These are phyloP conservation scores for Perca flavescens DNA, from an alignment of 2,113 vertebrate species.

Conservation along the genomic window DNA sequence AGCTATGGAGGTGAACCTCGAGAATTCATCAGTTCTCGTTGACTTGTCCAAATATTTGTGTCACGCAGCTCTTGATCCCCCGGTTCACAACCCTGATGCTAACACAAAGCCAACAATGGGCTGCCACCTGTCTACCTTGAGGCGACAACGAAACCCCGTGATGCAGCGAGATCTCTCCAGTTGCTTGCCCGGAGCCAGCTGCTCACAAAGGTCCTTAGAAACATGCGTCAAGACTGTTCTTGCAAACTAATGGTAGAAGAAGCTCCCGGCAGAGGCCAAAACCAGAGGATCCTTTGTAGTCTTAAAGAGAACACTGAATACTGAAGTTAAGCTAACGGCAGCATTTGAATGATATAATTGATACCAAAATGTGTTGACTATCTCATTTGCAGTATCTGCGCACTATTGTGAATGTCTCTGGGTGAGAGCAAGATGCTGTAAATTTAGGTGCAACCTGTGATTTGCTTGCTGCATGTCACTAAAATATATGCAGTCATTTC, in stretches of 20 bases:
- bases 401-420: not conserved
- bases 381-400: not conserved
- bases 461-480: not conserved
- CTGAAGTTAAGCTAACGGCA: not conserved
- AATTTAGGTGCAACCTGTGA: not conserved
- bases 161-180: slow-evolving; percentile 19
- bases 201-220: slow-evolving; percentile 34
- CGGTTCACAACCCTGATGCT: not conserved
- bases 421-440: not conserved
- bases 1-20: not conserved
- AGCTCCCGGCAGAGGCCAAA: not conserved
- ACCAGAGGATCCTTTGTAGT: not conserved
- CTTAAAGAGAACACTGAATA: not conserved
- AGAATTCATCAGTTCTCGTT: not conserved
- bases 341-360: not conserved
- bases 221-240: not conserved
- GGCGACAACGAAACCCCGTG: not conserved
- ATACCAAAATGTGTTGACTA: not conserved
- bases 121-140: slow-evolving; percentile 56
- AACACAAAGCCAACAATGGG: slow-evolving; percentile 27
- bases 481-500: slow-evolving; percentile 7
- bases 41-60: slow-evolving; percentile 50
- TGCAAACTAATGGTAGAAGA: not conserved
- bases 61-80: not conserved
- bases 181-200: slow-evolving; percentile 31